phyloP scores from a whole-genome alignment of 2,113 vertebrate species.

The Dissostichus mawsoni region DNA sequence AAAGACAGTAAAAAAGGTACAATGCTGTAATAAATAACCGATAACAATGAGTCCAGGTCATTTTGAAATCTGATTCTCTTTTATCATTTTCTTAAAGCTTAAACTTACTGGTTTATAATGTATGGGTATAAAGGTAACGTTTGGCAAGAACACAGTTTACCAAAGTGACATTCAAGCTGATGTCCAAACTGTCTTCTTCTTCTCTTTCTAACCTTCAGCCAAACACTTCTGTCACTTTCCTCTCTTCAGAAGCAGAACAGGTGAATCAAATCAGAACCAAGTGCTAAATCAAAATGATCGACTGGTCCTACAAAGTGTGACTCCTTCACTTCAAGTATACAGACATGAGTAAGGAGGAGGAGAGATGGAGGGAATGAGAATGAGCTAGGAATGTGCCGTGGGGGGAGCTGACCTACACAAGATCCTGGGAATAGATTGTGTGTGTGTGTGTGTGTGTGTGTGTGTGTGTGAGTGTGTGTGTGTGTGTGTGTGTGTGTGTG shows the following conservation, averaged over 20 bases:
- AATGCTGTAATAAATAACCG: neutral
- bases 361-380: constrained; percentile 12
- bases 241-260: neutral
- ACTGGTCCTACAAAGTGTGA: neutral
- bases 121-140: neutral
- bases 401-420: constrained; percentile 23
- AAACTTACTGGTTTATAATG: too few species aligned
- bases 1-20: neutral
- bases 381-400: constrained; percentile 3
- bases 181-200: neutral
- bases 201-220: neutral
- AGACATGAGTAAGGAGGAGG: neutral
- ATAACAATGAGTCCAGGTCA: neutral
- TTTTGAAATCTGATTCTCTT: neutral
- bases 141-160: neutral
- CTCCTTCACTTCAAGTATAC: constrained; percentile 7
- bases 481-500: constrained; percentile 18
- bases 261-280: neutral
- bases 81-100: too few species aligned
- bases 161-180: neutral
- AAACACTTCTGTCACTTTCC: neutral
- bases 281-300: neutral
- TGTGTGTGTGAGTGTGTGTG: constrained; percentile 29
- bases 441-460: constrained; percentile 14
- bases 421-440: constrained; percentile 19